Evolutionary conservation across 2,888 invertebrate species (phyloP).

Genomic region (Microctonus hyperodae): DNA sequence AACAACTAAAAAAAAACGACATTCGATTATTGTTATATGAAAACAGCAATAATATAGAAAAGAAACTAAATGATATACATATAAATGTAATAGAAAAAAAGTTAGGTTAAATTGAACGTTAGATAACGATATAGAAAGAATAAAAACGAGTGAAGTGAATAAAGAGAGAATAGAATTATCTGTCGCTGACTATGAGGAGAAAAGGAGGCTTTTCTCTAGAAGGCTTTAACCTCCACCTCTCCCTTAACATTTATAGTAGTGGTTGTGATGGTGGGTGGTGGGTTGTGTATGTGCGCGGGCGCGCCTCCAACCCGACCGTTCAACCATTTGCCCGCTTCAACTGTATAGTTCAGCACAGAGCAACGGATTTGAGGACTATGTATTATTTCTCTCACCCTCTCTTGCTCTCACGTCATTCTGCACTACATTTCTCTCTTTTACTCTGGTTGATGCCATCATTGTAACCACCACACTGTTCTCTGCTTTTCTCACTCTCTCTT

Average conservation of each 20-base stretch:
- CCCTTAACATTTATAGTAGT: not conserved
- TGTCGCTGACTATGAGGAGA: constrained; percentile 14
- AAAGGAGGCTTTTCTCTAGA: constrained; percentile 6
- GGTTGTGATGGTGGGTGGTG: constrained; percentile 18
- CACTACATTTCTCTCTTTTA: too few relatives aligned
- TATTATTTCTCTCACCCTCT: not conserved
- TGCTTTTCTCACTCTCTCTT: constrained; percentile 17
- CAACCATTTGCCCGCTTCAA: constrained; percentile 21
- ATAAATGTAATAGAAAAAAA: too few relatives aligned
- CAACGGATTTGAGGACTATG: constrained; percentile 35
- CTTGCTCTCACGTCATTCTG: too few relatives aligned
- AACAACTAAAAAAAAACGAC: too few relatives aligned
- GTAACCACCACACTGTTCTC: not conserved
- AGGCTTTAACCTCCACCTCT: constrained; percentile 14
- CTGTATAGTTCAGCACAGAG: constrained; percentile 13
- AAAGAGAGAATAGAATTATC: constrained; percentile 14
- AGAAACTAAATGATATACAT: too few relatives aligned
- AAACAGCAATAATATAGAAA: too few relatives aligned
- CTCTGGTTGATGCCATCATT: too few relatives aligned
- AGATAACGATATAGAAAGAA: constrained; percentile 21
- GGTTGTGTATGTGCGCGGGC: constrained; percentile 23
- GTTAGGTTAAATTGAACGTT: too few relatives aligned
- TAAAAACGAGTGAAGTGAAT: constrained; percentile 1
- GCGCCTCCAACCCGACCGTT: constrained; percentile 10
- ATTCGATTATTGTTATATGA: too few relatives aligned